Conservation (phyloP, 2,113 vertebrate genomes). For the Acrocephalus kingi region DNA sequence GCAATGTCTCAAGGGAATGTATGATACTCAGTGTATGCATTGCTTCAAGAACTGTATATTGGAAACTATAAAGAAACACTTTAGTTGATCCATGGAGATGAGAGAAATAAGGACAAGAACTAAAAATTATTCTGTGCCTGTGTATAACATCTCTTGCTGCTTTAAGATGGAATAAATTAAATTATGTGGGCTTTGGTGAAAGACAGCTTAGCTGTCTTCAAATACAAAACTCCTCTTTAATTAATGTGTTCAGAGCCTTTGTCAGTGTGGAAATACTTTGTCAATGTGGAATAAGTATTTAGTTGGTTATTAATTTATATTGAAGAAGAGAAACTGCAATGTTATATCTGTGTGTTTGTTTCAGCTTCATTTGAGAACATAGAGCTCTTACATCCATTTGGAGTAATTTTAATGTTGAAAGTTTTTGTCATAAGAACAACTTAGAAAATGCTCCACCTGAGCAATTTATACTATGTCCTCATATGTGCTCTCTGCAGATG, state of each 20-base stretch:
- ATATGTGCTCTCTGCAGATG: not conserved
- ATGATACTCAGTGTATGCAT: not conserved
- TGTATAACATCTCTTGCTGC: not conserved
- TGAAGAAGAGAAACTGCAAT: not conserved
- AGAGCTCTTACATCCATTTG: not conserved
- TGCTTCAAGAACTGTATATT: not conserved
- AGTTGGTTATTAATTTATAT: not conserved
- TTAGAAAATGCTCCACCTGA: not conserved
- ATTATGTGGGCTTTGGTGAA: not conserved
- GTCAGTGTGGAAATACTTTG: not conserved
- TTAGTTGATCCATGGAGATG: not conserved
- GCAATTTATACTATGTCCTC: not conserved
- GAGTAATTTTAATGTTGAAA: not conserved
- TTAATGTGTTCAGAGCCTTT: not conserved
- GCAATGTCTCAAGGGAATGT: not conserved
- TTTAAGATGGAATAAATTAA: slow-evolving; percentile 9
- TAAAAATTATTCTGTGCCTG: not conserved
- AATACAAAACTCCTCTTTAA: not conserved
- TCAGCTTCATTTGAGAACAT: not conserved
- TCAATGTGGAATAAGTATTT: not conserved
- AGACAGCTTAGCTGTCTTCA: not conserved
- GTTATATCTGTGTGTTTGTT: not conserved
- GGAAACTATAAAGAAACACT: not conserved
- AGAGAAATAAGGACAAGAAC: not conserved
- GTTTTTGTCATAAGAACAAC: not conserved